Percentiles rank a stretch among this genome's conserved stretches.
Conservation (phyloP, 92 coral and sea anemone genomes). For the Porites lobata region DNA sequence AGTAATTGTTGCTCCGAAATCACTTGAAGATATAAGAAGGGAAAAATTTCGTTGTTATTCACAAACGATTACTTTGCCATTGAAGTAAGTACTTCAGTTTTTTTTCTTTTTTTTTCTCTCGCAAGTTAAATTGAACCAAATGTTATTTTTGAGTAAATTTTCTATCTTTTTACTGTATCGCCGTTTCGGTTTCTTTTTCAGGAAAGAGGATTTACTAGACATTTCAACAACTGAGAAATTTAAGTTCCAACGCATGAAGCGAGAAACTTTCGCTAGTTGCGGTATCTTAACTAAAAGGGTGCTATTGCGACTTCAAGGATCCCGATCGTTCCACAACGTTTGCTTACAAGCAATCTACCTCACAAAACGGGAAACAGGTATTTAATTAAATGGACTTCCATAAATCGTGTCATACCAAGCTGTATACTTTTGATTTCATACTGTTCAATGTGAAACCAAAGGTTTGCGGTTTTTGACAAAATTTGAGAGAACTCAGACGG, state of each 20-base stretch:
- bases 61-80: too few species aligned
- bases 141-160: too few species aligned
- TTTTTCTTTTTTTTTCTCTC: background rate
- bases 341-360: conserved; percentile 20
- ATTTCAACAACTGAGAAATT: too few species aligned
- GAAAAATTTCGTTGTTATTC: too few species aligned
- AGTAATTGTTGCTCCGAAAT: too few species aligned
- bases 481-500: background rate
- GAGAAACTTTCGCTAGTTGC: too few species aligned
- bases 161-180: background rate
- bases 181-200: background rate
- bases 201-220: background rate
- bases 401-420: background rate
- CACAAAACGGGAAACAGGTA: background rate
- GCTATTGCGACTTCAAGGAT: background rate
- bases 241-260: too few species aligned
- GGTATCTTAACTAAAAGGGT: background rate
- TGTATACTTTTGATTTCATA: background rate
- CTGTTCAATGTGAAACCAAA: background rate
- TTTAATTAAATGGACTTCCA: background rate
- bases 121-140: background rate
- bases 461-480: background rate
- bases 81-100: too few species aligned
- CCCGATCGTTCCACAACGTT: background rate
- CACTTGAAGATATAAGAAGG: too few species aligned